Evolutionary conservation across 1,140 invertebrate genomes (phyloP), one percentile per base, ranked within the genome.

Genomic region (Drosophila novamexicana): DNA sequence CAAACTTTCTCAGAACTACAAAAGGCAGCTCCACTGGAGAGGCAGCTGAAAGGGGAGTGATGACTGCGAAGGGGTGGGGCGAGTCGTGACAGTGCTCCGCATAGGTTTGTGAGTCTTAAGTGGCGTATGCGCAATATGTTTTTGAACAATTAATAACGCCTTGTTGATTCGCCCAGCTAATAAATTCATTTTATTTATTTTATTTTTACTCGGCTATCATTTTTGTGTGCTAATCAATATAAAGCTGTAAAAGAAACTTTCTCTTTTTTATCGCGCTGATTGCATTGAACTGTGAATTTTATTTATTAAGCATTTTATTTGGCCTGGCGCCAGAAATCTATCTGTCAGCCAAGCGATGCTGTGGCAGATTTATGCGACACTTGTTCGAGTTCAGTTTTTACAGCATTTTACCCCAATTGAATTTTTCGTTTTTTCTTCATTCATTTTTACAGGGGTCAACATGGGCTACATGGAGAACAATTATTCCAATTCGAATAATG

Each of bases 401-500:
- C 37, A 44, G 12, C 29, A 32, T 18, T n/a, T 50, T 63, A 52
- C 59, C 56, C 37, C 42, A n/a, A 29, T 49, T 52, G 32, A 63
- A 57, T 75, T 57, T 18, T 52, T 57, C 29, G 18, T 37, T 37
- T 42, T 39, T 50, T 67, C 37, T 67, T 4, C 40, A 6, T 57
- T 44, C 50, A 72, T 32, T 14, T 53, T 70, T 73, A 53, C 91
- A 96, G 96, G 96, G 94, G 95, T 96, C 71, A 97, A 97, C 92
- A 97, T 97, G 95, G 96, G 95, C 54, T 97, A 97, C 93, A 95
- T 97, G 93, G 97, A 97, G 85, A 97, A 97, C 93, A 97, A 96
- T 92, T 98, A 97, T 93, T 97, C 96, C 45, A 98, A 97, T 92
- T 97, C 97, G 57, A 97, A 97, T 93, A 97, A 98, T 93, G 97